Conservation (phyloP, 2,888 invertebrate genomes). For the Cepaea hortensis region DNA sequence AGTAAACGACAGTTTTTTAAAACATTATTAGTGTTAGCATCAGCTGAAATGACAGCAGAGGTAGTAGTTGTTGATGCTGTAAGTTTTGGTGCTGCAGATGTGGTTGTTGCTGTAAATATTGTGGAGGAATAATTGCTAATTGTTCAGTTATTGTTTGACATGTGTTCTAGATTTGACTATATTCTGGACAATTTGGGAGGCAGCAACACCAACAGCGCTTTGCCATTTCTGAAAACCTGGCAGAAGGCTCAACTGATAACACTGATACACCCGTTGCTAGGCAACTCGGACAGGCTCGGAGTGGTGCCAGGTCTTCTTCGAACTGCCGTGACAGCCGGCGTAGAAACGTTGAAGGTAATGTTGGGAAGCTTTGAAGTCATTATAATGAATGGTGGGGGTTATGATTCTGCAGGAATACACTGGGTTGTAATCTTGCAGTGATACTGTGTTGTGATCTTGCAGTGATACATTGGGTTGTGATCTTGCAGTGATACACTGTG, state of each 20-base stretch:
- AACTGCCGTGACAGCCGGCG: slow-evolving; percentile 79
- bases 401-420: no score
- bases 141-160: not conserved
- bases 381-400: no score
- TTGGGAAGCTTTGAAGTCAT: no score
- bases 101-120: not conserved
- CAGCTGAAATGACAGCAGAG: no score
- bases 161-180: slow-evolving; percentile 83
- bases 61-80: no score
- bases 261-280: slow-evolving; percentile 87
- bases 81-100: no score
- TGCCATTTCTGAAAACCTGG: slow-evolving; percentile 68
- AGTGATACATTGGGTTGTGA: no score
- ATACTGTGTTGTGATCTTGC: no score
- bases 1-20: no score
- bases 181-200: slow-evolving; percentile 88
- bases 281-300: slow-evolving; percentile 87
- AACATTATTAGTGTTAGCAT: no score
- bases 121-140: not conserved
- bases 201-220: slow-evolving; percentile 80
- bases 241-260: slow-evolving; percentile 82
- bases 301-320: slow-evolving; percentile 81
- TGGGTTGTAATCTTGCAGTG: no score
- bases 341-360: slow-evolving; percentile 60
- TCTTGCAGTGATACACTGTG: no score